These are phyloP conservation scores for Ornithoptera priamus DNA, from an alignment of 2,888 invertebrate genomes.

Conservation along the genomic window DNA sequence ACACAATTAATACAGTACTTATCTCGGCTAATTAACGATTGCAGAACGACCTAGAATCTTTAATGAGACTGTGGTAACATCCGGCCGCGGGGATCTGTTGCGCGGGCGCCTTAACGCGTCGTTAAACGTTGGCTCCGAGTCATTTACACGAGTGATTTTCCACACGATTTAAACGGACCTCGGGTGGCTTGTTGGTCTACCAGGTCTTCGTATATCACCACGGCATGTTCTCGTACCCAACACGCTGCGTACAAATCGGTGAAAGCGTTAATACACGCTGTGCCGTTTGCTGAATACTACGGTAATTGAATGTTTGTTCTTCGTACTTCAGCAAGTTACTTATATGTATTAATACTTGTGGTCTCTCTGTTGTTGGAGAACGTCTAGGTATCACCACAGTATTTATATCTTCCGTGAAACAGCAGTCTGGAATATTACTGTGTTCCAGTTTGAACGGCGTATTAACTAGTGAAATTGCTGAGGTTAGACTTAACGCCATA, in stretches of 20 bases:
- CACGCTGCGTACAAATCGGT: background rate
- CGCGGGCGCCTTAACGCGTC: conserved; percentile 39
- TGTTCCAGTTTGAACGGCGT: too few relatives aligned
- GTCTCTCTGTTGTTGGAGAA: too few relatives aligned
- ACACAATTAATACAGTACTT: conserved; percentile 77
- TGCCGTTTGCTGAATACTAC: background rate
- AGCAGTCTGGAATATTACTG: too few relatives aligned
- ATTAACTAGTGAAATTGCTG: too few relatives aligned
- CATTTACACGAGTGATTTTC: conserved; percentile 29
- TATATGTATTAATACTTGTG: too few relatives aligned
- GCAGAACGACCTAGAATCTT: conserved; percentile 76
- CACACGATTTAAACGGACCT: conserved; percentile 19
- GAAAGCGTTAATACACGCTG: conserved; percentile 4
- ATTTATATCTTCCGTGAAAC: too few relatives aligned
- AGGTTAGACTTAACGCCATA: too few relatives aligned
- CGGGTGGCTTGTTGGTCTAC: conserved; percentile 13
- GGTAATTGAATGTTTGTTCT: background rate
- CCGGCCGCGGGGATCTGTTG: conserved; percentile 52
- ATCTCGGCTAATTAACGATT: conserved; percentile 77
- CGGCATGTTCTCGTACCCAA: conserved; percentile 8
- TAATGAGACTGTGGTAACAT: conserved; percentile 76
- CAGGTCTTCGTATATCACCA: conserved; percentile 7
- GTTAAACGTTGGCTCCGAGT: conserved; percentile 32
- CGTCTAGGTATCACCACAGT: too few relatives aligned
- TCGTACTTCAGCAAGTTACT: background rate